Percentiles rank a stretch among this genome's conserved stretches.
phyloP scores from a whole-genome alignment of 1,140 invertebrate species.

The Sarcophaga bullata region DNA sequence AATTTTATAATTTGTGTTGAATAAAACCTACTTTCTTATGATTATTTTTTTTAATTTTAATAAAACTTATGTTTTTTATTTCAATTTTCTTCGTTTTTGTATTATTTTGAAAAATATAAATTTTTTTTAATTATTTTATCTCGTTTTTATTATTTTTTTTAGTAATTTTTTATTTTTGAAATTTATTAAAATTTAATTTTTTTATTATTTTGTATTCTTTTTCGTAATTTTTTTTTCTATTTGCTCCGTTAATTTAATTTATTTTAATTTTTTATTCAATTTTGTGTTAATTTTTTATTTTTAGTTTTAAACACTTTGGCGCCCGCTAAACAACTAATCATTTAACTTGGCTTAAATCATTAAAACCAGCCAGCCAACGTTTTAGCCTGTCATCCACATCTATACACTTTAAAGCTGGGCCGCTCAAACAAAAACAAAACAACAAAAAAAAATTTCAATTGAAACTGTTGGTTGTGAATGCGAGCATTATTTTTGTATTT shows the following conservation, averaged over 20 bases:
- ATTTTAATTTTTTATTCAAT: background rate
- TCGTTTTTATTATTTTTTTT: conserved; percentile 25
- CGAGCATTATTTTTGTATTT: background rate
- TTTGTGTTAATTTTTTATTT: background rate
- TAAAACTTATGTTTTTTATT: background rate
- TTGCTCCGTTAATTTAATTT: too few relatives aligned
- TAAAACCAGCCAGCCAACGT: background rate
- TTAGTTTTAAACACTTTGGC: conserved; percentile 23
- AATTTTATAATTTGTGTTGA: background rate
- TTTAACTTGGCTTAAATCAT: conserved; percentile 32
- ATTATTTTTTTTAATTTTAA: background rate
- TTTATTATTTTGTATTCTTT: conserved; percentile 8
- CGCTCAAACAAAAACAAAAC: background rate
- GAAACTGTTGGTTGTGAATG: conserved; percentile 1
- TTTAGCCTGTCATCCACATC: background rate
- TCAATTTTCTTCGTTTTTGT: background rate
- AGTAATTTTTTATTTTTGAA: background rate
- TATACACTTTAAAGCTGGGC: conserved; percentile 3
- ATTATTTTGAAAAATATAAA: background rate
- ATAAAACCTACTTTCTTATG: background rate
- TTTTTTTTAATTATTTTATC: background rate
- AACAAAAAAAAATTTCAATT: too few relatives aligned
- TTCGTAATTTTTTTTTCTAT: background rate
- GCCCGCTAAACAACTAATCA: conserved; percentile 20
- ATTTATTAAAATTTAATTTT: too few relatives aligned